A percentile compares a stretch with the other conserved stretches of the same genome.
Evolutionary conservation across 2,888 invertebrate species (phyloP).

Genomic region (Morpho achilles): DNA sequence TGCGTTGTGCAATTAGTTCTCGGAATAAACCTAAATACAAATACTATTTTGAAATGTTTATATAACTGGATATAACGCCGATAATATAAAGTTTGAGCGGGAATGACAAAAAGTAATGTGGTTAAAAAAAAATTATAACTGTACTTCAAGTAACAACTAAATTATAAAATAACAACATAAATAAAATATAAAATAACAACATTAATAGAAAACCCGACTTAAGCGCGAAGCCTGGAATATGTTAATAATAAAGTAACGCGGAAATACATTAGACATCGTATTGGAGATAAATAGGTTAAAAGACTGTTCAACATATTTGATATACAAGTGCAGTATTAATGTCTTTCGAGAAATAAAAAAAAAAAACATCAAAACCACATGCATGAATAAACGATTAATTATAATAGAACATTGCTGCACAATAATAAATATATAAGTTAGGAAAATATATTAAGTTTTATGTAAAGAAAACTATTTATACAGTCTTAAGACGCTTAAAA

Average conservation of each 20-base stretch:
- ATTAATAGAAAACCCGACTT: conserved; percentile 1
- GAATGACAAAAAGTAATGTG: conserved; percentile 29
- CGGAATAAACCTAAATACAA: not conserved
- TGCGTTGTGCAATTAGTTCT: no score
- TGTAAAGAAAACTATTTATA: conserved; percentile 1
- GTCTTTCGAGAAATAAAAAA: conserved; percentile 15
- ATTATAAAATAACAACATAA: not conserved
- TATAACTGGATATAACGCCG: not conserved
- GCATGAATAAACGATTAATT: conserved; percentile 14
- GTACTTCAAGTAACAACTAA: no score
- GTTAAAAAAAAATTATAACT: not conserved
- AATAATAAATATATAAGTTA: conserved; percentile 5
- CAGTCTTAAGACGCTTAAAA: conserved; percentile 25
- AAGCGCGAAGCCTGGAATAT: conserved; percentile 8
- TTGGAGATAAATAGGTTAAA: not conserved
- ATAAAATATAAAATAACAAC: not conserved
- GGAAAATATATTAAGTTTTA: conserved; percentile 5
- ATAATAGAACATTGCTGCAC: conserved; percentile 7
- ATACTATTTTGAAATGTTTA: not conserved
- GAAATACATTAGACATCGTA: not conserved
- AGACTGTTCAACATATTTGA: conserved; percentile 1
- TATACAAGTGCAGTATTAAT: conserved; percentile 5
- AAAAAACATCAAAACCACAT: conserved; percentile 19
- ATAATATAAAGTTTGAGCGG: conserved; percentile 15
- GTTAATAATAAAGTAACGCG: conserved; percentile 10